phyloP scores from a whole-genome alignment of 35 echinoderm and acorn worm genomes.

The Eucidaris tribuloides region DNA sequence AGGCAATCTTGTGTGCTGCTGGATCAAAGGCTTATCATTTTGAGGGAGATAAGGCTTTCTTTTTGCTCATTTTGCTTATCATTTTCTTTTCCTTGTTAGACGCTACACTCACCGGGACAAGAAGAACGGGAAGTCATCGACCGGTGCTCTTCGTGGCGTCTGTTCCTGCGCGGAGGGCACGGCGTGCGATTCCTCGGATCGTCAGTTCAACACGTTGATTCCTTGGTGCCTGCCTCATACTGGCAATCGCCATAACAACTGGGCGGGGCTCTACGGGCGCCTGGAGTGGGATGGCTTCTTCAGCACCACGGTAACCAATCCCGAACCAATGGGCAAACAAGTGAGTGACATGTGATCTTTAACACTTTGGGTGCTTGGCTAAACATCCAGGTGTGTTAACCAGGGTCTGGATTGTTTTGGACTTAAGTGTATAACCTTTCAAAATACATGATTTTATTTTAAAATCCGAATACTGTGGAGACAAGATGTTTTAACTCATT shows the following conservation, averaged over 20 bases:
- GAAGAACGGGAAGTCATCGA: constrained; percentile 73
- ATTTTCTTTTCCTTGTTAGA: constrained; percentile 36
- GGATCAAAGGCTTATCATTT: too few relatives aligned
- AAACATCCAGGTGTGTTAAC: too few relatives aligned
- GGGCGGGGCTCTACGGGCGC: constrained; percentile 93
- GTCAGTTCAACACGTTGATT: constrained; percentile 94
- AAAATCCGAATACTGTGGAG: too few relatives aligned
- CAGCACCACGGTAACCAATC: constrained; percentile 97
- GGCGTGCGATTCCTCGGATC: constrained; percentile 64
- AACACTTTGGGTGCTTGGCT: too few relatives aligned
- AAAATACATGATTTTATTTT: too few relatives aligned
- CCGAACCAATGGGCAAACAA: constrained; percentile 99
- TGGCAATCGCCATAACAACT: constrained; percentile 93
- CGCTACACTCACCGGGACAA: constrained; percentile 96
- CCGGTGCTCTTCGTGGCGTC: constrained; percentile 77
- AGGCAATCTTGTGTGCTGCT: too few relatives aligned
- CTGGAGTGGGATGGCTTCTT: constrained; percentile 96
- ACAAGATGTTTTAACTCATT: too few relatives aligned
- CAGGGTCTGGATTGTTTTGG: too few relatives aligned
- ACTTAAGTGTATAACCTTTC: too few relatives aligned
- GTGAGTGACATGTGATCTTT: too few relatives aligned
- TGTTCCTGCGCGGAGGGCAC: constrained; percentile 82
- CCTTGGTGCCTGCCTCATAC: constrained; percentile 98
- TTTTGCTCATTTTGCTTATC: neutral
- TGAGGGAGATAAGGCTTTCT: too few relatives aligned